Evolutionary conservation across 2,888 invertebrate species (phyloP), one percentile per base, ranked within the genome.

Genomic region (Oscheius myriophilus): DNA sequence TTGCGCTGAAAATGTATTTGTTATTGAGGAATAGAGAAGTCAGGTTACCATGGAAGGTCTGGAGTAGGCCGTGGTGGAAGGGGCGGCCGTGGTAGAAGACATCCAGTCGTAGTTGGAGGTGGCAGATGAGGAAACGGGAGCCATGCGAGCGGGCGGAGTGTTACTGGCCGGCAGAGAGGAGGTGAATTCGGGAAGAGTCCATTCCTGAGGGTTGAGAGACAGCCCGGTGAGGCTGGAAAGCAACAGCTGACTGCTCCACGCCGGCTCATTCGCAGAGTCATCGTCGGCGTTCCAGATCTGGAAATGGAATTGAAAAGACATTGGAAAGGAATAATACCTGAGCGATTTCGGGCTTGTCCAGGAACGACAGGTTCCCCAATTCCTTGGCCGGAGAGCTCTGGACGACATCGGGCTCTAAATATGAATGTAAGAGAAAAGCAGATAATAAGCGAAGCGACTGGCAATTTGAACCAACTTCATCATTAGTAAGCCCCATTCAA

Each of bases 191-290:
- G 46, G n/a, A 12, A 18, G 46, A 46, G 3, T 46, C 46, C 21
- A 18, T 2, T 21, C n/a, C n/a, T 21, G 21, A 33, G 33, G 33
- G 9, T 3, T 33, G 33, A 33, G 33, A 9, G 33, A 33, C 33
- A 33, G 33, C 33, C 33, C 33, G 9, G 33, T 33, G 4, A 33
- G 33, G 9, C 33, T 33, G 33, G 33, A 33, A 25, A 61, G 61
- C 2, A 68, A 55, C 7, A 68, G 39, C 46, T 68, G 62, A n/a
- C 63, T 45, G n/a, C 63, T 55, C 68, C 68, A 68, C 12, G 63
- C 68, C 16, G 68, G 49, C 33, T 63, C 68, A 23, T 49, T 49
- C 6, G 49, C 7, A 46, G 7, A 21, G 21, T 43, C 45, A 11
- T 42, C 33, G 39, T 25, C 49, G 11, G 62, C n/a, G 16, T 49